Evolutionary conservation across 2,113 vertebrate species (phyloP).

Genomic region (Ptilorrhoa leucosticta): DNA sequence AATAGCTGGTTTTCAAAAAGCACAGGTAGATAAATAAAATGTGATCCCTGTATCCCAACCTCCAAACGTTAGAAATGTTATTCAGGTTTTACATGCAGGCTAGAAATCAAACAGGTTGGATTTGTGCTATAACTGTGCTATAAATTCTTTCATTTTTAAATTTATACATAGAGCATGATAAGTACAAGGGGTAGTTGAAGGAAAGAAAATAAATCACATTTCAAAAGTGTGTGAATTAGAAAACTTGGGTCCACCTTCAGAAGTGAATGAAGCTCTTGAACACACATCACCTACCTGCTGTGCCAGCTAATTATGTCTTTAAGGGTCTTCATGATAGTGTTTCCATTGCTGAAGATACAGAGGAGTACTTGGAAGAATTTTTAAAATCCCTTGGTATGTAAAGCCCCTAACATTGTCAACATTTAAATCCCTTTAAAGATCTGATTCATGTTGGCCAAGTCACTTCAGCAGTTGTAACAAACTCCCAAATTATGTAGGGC

Average conservation of each 20-base stretch:
- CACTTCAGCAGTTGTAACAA: neutral
- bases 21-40: conserved; percentile 34
- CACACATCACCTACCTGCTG: neutral
- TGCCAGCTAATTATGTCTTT: neutral
- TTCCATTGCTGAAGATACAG: neutral
- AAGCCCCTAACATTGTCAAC: neutral
- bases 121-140: neutral
- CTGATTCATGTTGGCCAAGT: neutral
- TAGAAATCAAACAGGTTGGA: conserved; percentile 44
- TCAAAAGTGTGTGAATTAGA: neutral
- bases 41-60: neutral
- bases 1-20: conserved; percentile 40
- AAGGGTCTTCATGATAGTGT: neutral
- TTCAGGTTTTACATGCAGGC: neutral
- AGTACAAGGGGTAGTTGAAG: neutral
- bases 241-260: neutral
- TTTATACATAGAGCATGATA: neutral
- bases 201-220: neutral
- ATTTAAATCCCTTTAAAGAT: neutral
- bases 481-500: neutral
- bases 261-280: neutral
- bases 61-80: neutral
- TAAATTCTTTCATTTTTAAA: conserved; percentile 38
- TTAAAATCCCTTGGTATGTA: neutral
- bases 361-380: neutral